Evolutionary conservation across 1,140 invertebrate genomes (phyloP).

Genomic region (Teleogryllus occipitalis): DNA sequence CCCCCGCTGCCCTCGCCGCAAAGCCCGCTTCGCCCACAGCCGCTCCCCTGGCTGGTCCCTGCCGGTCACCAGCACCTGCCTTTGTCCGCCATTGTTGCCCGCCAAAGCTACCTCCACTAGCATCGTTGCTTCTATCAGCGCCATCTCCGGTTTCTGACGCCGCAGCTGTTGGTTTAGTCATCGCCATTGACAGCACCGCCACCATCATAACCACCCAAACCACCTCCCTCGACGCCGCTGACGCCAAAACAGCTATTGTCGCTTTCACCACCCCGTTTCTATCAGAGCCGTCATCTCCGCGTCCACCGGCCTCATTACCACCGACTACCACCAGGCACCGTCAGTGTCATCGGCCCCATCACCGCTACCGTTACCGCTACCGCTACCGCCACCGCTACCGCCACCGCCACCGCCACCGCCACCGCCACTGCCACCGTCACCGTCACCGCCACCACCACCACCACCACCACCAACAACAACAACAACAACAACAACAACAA

Average conservation of each 20-base stretch:
- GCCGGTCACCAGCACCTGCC: no score
- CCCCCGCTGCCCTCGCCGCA: background rate
- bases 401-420: no score
- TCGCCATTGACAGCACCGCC: background rate
- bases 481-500: no score
- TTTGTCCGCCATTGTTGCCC: no score
- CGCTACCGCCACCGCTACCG: background rate
- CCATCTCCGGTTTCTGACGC: background rate
- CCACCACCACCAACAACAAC: background rate
- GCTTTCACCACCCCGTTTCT: background rate
- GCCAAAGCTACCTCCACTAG: background rate
- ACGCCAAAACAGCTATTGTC: background rate
- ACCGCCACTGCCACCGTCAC: no score
- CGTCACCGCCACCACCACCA: no score
- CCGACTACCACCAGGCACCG: background rate
- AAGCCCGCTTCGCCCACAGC: background rate
- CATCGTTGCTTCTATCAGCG: background rate
- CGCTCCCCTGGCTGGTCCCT: no score
- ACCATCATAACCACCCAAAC: background rate
- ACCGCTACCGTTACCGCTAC: background rate
- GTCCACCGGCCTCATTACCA: slow-evolving; percentile 2
- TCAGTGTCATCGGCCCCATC: background rate
- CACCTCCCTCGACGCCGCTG: background rate
- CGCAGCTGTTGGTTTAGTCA: background rate
- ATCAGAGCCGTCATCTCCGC: background rate